phyloP scores from a whole-genome alignment of 1,140 invertebrate genomes.

The Heliconius congener region DNA sequence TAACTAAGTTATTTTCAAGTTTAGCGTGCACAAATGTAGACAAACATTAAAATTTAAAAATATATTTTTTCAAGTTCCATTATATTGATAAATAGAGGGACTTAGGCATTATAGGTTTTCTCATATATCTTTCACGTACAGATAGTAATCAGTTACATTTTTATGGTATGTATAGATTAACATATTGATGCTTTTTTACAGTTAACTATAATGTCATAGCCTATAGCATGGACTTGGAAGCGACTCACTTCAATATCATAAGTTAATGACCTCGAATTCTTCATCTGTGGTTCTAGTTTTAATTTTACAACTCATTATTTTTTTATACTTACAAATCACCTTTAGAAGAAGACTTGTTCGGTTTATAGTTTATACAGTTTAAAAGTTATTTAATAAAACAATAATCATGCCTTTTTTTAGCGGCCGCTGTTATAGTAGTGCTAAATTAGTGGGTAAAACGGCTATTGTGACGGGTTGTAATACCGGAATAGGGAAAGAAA shows the following conservation, averaged over 20 bases:
- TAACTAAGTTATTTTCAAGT: too few relatives aligned
- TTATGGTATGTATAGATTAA: neutral
- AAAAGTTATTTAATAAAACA: neutral
- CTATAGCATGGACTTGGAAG: neutral
- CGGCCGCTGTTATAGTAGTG: constrained; percentile 82
- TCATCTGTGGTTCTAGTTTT: constrained; percentile 5
- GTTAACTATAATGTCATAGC: neutral
- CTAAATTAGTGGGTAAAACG: constrained; percentile 87
- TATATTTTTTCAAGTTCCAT: too few relatives aligned
- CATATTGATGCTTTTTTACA: neutral
- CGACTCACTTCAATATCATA: neutral
- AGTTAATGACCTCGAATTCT: neutral
- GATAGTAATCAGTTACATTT: too few relatives aligned
- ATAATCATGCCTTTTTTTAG: constrained; percentile 82
- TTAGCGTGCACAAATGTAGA: too few relatives aligned
- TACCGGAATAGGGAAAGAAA: constrained; percentile 94
- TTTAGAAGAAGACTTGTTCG: neutral
- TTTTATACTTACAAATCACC: neutral
- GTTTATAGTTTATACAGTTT: neutral
- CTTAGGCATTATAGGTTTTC: too few relatives aligned
- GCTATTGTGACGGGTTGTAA: constrained; percentile 94
- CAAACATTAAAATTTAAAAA: too few relatives aligned
- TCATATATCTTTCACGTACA: too few relatives aligned
- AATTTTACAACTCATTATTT: neutral
- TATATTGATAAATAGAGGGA: too few relatives aligned